These are phyloP conservation scores for Bucorvus abyssinicus DNA, from an alignment of 2,797 vertebrate genomes.

Conservation along the genomic window DNA sequence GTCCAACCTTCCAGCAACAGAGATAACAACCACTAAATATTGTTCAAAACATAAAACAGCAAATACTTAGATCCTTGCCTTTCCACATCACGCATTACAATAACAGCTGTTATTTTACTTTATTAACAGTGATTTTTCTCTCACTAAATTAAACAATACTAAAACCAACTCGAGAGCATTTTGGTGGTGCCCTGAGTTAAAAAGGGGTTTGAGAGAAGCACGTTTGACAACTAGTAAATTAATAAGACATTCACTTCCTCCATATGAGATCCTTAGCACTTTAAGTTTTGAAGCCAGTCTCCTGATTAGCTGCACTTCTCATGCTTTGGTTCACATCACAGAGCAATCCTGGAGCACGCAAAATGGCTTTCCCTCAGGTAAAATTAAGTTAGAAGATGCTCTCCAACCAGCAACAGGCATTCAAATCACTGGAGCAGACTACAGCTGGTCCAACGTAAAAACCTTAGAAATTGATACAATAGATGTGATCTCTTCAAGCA, in stretches of 20 bases:
- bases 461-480: not conserved
- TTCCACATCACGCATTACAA: not conserved
- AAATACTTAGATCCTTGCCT: not conserved
- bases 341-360: not conserved
- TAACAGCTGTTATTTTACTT: constrained; percentile 23
- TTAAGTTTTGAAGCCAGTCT: not conserved
- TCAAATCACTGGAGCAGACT: not conserved
- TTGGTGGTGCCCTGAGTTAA: not conserved
- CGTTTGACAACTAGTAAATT: not conserved
- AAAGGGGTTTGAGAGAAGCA: not conserved
- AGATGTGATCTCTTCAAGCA: not conserved
- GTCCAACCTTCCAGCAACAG: not conserved
- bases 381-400: not conserved
- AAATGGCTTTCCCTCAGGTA: not conserved
- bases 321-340: not conserved
- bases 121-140: constrained; percentile 12
- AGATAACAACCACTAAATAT: not conserved
- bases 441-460: not conserved
- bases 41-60: not conserved
- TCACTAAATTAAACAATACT: constrained; percentile 21
- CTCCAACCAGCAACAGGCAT: not conserved
- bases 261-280: not conserved
- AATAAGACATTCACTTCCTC: not conserved
- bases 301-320: not conserved
- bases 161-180: not conserved